Percentiles rank a stretch among this genome's conserved stretches.
phyloP scores from a whole-genome alignment of 2,888 invertebrate species.

The Amphipoea lucens region DNA sequence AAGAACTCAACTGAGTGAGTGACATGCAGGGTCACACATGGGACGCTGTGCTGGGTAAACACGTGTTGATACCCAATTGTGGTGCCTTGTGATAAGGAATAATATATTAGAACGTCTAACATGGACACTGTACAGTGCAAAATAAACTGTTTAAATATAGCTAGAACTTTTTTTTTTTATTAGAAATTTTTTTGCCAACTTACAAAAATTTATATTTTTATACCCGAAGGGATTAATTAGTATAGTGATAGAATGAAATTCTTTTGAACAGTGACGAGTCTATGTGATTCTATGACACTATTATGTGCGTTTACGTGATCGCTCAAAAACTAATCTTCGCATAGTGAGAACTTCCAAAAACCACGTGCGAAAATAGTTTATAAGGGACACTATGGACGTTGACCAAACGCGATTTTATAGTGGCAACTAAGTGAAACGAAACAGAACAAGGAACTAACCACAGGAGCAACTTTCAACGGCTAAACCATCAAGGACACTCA shows the following conservation, averaged over 20 bases:
- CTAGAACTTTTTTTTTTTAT: not conserved
- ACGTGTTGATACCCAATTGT: not conserved
- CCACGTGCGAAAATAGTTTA: not conserved
- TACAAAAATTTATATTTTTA: conserved; percentile 15
- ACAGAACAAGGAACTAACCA: not conserved
- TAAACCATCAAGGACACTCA: not conserved
- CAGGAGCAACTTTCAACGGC: not conserved
- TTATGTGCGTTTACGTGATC: not conserved
- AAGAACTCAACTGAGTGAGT: not conserved
- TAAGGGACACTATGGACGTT: not conserved
- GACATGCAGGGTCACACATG: not conserved
- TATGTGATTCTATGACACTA: conserved; percentile 11
- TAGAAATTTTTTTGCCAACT: not conserved
- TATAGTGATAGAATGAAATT: too few relatives aligned
- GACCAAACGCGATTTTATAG: not conserved
- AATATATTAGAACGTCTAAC: not conserved
- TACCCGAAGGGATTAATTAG: not conserved
- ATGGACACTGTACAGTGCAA: not conserved
- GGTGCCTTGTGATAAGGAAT: not conserved
- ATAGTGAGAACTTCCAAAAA: not conserved
- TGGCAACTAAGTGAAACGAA: not conserved
- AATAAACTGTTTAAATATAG: not conserved
- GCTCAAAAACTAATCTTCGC: not conserved
- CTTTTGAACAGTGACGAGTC: conserved; percentile 7
- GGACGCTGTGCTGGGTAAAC: conserved; percentile 6